These are phyloP conservation scores for Pseudonaja textilis DNA, from an alignment of 2,113 vertebrate genomes.

Conservation along the genomic window DNA sequence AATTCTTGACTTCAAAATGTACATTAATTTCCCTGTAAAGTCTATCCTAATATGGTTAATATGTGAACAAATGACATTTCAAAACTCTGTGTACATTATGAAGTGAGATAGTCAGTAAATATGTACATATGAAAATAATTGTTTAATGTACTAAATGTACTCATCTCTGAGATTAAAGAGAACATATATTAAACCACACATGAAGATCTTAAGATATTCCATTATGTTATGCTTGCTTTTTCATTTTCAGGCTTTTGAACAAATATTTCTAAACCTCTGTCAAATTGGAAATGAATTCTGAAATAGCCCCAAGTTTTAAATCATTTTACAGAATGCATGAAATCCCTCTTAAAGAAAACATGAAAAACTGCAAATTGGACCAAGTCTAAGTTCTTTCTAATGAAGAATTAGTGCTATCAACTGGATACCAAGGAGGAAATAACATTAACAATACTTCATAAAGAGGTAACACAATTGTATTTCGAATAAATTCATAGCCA, in stretches of 20 bases:
- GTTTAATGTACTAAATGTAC: background rate
- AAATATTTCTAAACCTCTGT: background rate
- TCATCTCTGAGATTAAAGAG: background rate
- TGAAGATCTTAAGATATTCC: background rate
- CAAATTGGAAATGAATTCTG: background rate
- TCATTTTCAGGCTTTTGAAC: background rate
- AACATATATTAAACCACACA: background rate
- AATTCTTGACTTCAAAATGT: background rate
- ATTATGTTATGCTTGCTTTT: background rate
- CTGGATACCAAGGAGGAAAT: background rate
- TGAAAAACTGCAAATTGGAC: background rate
- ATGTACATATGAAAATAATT: background rate
- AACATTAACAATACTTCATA: background rate
- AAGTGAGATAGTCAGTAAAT: background rate
- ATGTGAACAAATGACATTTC: background rate
- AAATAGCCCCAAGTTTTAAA: background rate
- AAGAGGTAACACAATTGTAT: background rate
- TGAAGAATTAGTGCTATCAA: background rate
- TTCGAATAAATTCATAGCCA: background rate
- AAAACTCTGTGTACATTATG: background rate
- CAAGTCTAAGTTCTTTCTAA: background rate
- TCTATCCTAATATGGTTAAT: background rate
- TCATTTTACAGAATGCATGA: background rate
- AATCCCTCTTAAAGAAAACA: background rate
- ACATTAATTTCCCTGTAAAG: background rate